These are phyloP conservation scores for Calliphora vomitoria DNA, from an alignment of 2,888 invertebrate genomes.

Conservation along the genomic window DNA sequence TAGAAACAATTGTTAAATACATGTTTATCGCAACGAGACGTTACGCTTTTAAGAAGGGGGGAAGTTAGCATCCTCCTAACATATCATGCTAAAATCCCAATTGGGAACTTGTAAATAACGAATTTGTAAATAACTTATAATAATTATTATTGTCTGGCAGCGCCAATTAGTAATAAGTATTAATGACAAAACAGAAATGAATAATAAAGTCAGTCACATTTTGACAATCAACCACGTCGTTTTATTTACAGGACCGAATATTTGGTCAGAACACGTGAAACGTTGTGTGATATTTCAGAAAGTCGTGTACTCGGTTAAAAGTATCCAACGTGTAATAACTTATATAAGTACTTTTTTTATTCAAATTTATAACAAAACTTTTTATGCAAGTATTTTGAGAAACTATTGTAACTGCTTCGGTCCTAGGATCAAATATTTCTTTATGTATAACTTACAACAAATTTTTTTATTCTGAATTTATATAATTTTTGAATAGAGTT, in stretches of 20 bases:
- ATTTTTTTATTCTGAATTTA: background rate
- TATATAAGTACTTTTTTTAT: background rate
- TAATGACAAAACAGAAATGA: background rate
- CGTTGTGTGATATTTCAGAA: background rate
- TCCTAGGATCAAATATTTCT: background rate
- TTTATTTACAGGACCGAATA: slow-evolving; percentile 4
- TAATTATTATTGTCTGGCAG: background rate
- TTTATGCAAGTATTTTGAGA: background rate
- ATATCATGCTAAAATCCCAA: background rate
- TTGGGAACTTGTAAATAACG: background rate
- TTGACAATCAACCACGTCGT: background rate
- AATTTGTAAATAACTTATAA: background rate
- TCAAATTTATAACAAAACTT: background rate
- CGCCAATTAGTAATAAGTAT: background rate
- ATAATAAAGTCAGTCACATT: slow-evolving; percentile 13
- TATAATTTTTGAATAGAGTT: background rate
- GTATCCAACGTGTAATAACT: background rate
- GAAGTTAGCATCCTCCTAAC: background rate
- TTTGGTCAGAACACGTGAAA: slow-evolving; percentile 3
- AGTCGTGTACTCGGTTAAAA: background rate
- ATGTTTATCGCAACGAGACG: slow-evolving; percentile 1
- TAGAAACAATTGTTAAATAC: no score
- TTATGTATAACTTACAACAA: background rate
- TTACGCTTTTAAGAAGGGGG: slow-evolving; percentile 2
- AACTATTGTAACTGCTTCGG: background rate